phyloP scores from a whole-genome alignment of 2,113 vertebrate species.

The Accipiter virgatus region DNA sequence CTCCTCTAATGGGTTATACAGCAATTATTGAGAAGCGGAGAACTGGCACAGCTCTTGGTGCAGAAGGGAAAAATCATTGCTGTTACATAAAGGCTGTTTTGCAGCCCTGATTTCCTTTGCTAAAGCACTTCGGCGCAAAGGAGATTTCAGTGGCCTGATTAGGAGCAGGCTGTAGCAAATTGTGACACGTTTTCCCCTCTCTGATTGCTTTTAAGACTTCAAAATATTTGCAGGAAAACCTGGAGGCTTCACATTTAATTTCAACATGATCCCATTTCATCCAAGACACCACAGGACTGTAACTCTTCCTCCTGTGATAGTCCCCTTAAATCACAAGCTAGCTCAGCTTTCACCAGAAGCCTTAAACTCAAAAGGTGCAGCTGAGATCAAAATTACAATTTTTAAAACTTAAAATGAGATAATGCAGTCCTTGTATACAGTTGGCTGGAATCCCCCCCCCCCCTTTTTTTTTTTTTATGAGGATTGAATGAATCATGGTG shows the following conservation, averaged over 20 bases:
- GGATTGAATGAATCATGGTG: background rate
- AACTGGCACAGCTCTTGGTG: background rate
- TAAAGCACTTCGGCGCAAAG: background rate
- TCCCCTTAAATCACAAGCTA: background rate
- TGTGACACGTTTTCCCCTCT: background rate
- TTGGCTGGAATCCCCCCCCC: background rate
- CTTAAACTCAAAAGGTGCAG: background rate
- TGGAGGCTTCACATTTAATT: background rate
- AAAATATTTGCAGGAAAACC: background rate
- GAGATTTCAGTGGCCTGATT: conserved; percentile 27
- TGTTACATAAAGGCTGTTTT: conserved; percentile 39
- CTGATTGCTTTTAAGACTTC: background rate
- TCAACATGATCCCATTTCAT: background rate
- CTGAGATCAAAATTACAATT: background rate
- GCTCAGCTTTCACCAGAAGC: background rate
- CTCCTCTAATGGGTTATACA: background rate
- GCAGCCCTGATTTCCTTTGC: conserved; percentile 13
- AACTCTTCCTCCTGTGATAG: background rate
- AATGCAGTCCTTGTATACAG: background rate
- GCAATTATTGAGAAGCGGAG: background rate
- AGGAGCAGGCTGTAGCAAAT: background rate
- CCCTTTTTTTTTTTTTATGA: background rate
- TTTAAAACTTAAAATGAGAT: background rate
- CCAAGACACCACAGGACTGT: background rate
- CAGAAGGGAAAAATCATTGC: background rate